Base-by-base conservation (phyloP, 2,888 invertebrate genomes). In the Hirtodrosophila trivittata region DNA sequence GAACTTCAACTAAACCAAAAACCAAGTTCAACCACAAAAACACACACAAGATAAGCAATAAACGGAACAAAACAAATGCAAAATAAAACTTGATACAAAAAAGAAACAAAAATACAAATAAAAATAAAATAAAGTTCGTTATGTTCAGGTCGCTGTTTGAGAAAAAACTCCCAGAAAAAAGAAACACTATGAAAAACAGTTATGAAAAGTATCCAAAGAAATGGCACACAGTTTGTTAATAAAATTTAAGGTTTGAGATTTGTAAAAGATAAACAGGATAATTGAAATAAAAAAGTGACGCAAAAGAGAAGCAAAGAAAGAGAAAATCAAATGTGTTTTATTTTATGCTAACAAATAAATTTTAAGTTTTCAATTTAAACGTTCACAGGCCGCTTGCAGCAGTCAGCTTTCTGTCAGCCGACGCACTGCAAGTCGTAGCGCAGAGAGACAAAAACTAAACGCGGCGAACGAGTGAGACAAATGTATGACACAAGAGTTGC, bases 221-320 rank as follows among this genome's bases (percentile, higher is more conserved):
- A 21, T 21, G 18, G 18, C 18, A 21, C 59, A 81, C 82, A 65
- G 82, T 81, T 78, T 84, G 82, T 81, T 81, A 71, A 63, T 62
- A 39, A 57, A 81, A 74, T 63, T 67, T 58, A 60, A 57, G 72
- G 57, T 64, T 76, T 62, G 66, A 68, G 51, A 60, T 39, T 49
- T 78, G 72, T 71, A 73, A 58, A 64, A 57, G 39, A 39, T 12
- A 8, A 18, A 47, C 32, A 52, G 59, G 7, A 9, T 4, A 73
- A 73, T 83, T 70, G 39, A 59, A 77, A 73, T 59, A 47, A 81
- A 76, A 57, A 54, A 26, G 55, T 52, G 65, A 54, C 33, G 57
- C 71, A 59, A 71, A 69, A 75, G 80, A 55, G 73, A 65, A 74
- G 69, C 52, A 77, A 75, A 63, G 68, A 75, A 64, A 67, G 50